Evolutionary conservation across 2,797 vertebrate genomes (phyloP).

Genomic region (Microcaecilia unicolor): DNA sequence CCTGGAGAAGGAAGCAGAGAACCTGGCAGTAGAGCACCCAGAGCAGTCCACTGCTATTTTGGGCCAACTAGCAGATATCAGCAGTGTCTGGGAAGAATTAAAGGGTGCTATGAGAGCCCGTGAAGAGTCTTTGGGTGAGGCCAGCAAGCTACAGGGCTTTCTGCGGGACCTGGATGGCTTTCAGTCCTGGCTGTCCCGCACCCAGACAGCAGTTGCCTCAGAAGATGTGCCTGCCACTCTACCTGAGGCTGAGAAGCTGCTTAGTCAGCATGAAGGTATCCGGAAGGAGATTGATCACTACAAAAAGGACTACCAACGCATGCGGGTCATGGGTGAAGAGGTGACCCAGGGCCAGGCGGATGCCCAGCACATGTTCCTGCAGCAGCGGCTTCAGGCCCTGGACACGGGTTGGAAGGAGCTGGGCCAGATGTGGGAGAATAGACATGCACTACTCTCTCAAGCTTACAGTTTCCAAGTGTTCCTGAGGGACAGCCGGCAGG

Average conservation of each 20-base stretch:
- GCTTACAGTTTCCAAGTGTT: conserved; percentile 85
- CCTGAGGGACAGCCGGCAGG: conserved; percentile 85
- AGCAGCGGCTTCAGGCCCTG: conserved; percentile 79
- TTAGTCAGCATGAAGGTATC: conserved; percentile 78
- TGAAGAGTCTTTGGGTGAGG: conserved; percentile 85
- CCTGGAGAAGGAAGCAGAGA: conserved; percentile 64
- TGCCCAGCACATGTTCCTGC: conserved; percentile 78
- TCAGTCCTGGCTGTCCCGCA: conserved; percentile 85
- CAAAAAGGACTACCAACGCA: conserved; percentile 75
- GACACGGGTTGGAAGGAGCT: conserved; percentile 89
- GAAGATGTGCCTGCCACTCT: conserved; percentile 82
- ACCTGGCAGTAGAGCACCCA: conserved; percentile 66
- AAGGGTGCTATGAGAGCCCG: conserved; percentile 73
- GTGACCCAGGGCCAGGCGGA: conserved; percentile 85
- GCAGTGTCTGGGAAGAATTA: conserved; percentile 81
- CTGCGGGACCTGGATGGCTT: conserved; percentile 85
- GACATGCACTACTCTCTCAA: conserved; percentile 75
- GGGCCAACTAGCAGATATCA: conserved; percentile 58
- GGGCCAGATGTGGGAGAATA: conserved; percentile 87
- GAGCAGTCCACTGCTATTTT: conserved; percentile 66
- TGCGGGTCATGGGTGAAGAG: conserved; percentile 75
- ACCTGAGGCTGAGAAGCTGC: conserved; percentile 72
- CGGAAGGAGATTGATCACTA: conserved; percentile 87
- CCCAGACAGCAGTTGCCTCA: conserved; percentile 80
- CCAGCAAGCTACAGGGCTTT: conserved; percentile 84